Evolutionary conservation across 1,140 invertebrate species (phyloP), one percentile per base, ranked within the genome.

Genomic region (Ceratina calcarata): DNA sequence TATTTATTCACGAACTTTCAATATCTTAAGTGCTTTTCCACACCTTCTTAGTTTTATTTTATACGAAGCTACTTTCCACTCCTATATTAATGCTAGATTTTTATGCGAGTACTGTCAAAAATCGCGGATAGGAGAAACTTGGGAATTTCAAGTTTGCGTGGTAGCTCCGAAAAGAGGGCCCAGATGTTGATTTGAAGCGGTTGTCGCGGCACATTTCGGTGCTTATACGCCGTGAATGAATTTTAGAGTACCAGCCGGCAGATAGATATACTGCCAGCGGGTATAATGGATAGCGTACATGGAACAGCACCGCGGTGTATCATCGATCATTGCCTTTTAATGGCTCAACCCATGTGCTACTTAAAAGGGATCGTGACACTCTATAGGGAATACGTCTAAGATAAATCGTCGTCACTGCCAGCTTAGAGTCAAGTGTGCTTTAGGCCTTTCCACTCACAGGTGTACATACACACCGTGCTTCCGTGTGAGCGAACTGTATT

Each of bases 241-340:
- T 74, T 74, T 74, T 74, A 62, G 72, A 74, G 72, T 74, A 55
- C 16, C 57, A 27, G 60, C 7, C n/a, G 32, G 8, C 32, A 27
- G 60, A 67, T 79, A 74, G 70, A 79, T 79, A 73, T 79, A 79
- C 78, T 79, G 71, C 78, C 78, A 79, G 78, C 45, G 22, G 18
- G n/a, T 78, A 77, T 85, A 85, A 85, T 84, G 83, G 82, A 85
- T 85, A 75, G 82, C 82, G 78, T 79, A 79, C 78, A 53, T 51
- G 78, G 72, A 74, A 79, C 70, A 67, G 62, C 15, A 37, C 55
- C 55, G 85, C 83, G 85, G 81, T 80, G 74, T 89, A 89, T 90
- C 89, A 90, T 91, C 90, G 86, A 91, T 91, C 90, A 91, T 91
- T 85, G 87, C 81, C 71, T 86, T 81, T 90, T 91, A 91, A 91